Evolutionary conservation across 2,888 invertebrate species (phyloP).

Genomic region (Stomorhina lunata): DNA sequence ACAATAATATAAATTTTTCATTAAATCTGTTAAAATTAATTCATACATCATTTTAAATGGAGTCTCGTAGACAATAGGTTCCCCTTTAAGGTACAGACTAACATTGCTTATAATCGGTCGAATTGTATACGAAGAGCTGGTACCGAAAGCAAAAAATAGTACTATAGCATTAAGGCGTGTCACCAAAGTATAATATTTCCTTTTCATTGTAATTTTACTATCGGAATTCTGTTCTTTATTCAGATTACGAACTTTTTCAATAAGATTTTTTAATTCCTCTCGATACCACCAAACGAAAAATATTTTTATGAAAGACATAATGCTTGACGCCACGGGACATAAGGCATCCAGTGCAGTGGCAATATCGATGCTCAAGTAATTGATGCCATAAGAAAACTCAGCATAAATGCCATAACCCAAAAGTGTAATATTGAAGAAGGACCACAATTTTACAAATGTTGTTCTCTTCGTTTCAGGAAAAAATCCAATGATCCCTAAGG

Average conservation of each 20-base stretch:
- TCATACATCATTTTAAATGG: conserved; percentile 74
- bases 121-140: conserved; percentile 70
- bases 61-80: conserved; percentile 71
- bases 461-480: conserved; percentile 72
- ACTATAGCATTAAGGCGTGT: conserved; percentile 70
- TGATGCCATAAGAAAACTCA: conserved; percentile 72
- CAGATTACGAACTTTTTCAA: conserved; percentile 67
- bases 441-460: conserved; percentile 65
- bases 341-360: conserved; percentile 73
- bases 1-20: not conserved
- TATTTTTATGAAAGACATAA: conserved; percentile 72
- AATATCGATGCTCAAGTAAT: conserved; percentile 70
- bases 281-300: conserved; percentile 72
- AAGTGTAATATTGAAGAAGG: conserved; percentile 71
- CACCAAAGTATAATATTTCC: conserved; percentile 67
- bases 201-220: conserved; percentile 67
- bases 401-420: conserved; percentile 71
- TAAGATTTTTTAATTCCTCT: conserved; percentile 69
- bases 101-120: conserved; percentile 69
- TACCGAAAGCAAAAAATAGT: conserved; percentile 67
- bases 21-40: not conserved
- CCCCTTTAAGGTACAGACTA: conserved; percentile 66
- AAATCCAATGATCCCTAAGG: conserved; percentile 71
- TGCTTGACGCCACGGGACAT: conserved; percentile 74
- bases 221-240: conserved; percentile 66